Base-by-base conservation (phyloP, 2,888 invertebrate genomes). In the Sussaba pulchella region DNA sequence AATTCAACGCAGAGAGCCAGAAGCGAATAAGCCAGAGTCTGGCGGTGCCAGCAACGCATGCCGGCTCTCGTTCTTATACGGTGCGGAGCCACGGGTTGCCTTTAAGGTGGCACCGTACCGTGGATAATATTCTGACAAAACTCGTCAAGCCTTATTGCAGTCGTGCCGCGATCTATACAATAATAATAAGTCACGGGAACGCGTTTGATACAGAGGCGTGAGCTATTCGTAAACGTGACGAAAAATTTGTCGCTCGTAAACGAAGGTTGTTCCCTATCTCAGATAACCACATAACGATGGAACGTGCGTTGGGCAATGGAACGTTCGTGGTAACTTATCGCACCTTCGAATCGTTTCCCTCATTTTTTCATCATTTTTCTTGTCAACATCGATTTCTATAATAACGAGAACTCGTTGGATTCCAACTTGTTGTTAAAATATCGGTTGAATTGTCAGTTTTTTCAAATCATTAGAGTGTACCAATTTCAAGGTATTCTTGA, bases 1-100 rank as follows among this genome's bases (percentile, higher is more conserved):
- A 90, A 90, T 90, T 89, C 88, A 89, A 82, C 82, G 77, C 74
- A 80, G 61, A 36, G 57, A 67, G 54, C 31, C 4, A 5, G 31
- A 31, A 77, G 74, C 45, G 43, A 57, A 41, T 57, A 17, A 79
- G 71, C 63, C 47, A 47, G 52, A 70, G 71, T 57, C 61, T 75
- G 67, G 39, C 66, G 52, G 64, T 43, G 63, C 47, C 69, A 73
- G 80, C 52, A 45, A 50, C 36, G 50, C 59, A 47, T 57, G n/a
- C 6, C 6, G 31, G 31, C 31, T 31, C 63, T 75, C 72, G 69
- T 21, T 73, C 67, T 57, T 81, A 57, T 73, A 76, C 69, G 67
- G 63, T 43, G 39, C 45, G 67, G 36, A 73, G 67, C 80, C 57
- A 64, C 63, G 54, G 50, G 72, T 63, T 69, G 72, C 72, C 72